Base-by-base conservation (phyloP, 2,888 invertebrate genomes). In the Rugalucina vietnamica region DNA sequence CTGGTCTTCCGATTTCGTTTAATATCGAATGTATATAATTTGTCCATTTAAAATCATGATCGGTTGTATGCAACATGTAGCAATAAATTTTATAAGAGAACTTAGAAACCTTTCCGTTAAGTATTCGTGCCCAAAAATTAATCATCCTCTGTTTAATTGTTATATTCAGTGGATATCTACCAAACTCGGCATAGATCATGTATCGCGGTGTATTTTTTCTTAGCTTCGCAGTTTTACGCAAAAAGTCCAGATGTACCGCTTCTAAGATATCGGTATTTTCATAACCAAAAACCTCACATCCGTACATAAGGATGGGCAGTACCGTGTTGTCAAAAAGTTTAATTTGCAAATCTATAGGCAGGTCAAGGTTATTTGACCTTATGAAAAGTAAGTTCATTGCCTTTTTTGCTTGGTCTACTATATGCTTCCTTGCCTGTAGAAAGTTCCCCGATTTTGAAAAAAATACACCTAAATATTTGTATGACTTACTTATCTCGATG, bases 241-340 rank as follows among this genome's bases (percentile, higher is more conserved):
- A 39, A 54, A 75, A 80, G 4, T 75, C 60, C n/a, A 8, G 36
- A 50, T 75, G 74, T 18, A 84, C 39, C 21, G 57, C 32, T 76
- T 80, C 76, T 0, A 83, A 34, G 4, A 76, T 39, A 57, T 84
- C 75, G 21, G 43, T 34, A 54, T 84, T 81, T 69, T 57, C 84
- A 43, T 24, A 84, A 1, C 79, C 80, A 60, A 57, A 79, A n/a
- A 73, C 43, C 60, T 79, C 84, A 36, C 24, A 84, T 1, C 79
- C 80, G 32, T 84, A 84, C 1, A 72, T 49, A 34, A 84, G 27
- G 74, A 84, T 84, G 24, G 80, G 73, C 29, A 74, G 24, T n/a
- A 79, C 54, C 18, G 73, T 74, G 21, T 73, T 27, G 21, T 79
- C 79, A 49, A 79, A 79, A 21, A 74, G n/a, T 65, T 79, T 79